A percentile compares a stretch with the other conserved stretches of the same genome.
These are phyloP conservation scores for Euphysa ruthae DNA, from an alignment of 30 jellyfish, hydroid and myxozoan species.

Conservation along the genomic window DNA sequence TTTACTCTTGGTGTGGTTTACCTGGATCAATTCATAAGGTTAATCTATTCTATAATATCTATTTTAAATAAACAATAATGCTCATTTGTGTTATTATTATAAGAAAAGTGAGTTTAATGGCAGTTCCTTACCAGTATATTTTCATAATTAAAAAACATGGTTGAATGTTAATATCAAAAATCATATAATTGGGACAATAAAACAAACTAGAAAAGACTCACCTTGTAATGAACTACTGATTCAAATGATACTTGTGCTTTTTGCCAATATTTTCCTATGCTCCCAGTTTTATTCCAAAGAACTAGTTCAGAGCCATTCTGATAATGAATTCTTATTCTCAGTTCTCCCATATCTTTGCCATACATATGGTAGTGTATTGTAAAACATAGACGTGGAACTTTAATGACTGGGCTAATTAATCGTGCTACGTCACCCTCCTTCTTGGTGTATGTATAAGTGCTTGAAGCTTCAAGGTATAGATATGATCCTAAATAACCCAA, in stretches of 20 bases:
- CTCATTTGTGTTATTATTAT: no score
- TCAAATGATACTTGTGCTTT: conserved; percentile 46
- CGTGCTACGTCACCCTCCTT: conserved; percentile 56
- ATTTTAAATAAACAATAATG: no score
- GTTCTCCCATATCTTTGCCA: conserved; percentile 65
- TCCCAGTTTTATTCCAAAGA: conserved; percentile 60
- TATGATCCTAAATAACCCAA: conserved; percentile 46
- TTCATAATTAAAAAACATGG: no score
- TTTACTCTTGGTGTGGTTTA: no score
- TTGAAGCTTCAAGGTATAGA: conserved; percentile 72
- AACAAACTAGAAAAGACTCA: no score
- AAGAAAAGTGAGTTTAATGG: no score
- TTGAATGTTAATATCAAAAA: no score
- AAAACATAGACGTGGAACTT: conserved; percentile 63
- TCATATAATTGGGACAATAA: no score
- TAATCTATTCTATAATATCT: no score
- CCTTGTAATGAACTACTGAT: conserved; percentile 30
- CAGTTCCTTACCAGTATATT: no score
- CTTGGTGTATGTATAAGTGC: conserved; percentile 32
- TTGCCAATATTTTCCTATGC: conserved; percentile 66
- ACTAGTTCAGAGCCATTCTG: conserved; percentile 22
- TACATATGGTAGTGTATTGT: conserved; percentile 56
- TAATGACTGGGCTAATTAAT: conserved; percentile 43
- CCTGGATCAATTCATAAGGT: no score
- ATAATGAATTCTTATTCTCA: conserved; percentile 15